Conservation (phyloP, 2,113 vertebrate genomes). For the Lichenostomus cassidix region DNA sequence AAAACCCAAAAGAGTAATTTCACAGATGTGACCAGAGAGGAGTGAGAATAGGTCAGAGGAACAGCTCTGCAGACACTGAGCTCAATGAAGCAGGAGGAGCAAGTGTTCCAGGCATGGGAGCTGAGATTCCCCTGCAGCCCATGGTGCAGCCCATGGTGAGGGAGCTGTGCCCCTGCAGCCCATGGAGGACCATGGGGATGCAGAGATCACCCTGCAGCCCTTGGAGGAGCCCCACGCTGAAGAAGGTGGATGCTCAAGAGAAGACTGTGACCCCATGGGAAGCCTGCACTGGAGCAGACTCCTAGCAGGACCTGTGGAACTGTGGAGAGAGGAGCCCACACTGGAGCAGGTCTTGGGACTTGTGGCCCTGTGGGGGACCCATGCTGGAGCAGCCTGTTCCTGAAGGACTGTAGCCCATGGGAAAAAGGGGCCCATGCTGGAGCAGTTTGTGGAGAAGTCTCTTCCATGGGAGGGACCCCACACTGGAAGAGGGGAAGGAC, state of each 20-base stretch:
- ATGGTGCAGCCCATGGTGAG: not conserved
- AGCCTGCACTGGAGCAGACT: not conserved
- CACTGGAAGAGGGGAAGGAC: not conserved
- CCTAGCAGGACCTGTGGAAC: not conserved
- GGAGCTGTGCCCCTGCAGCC: not conserved
- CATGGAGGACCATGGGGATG: accelerated
- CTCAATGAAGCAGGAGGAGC: accelerated
- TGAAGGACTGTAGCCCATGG: not conserved
- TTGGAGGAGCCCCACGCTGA: not conserved
- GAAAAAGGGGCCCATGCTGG: not conserved
- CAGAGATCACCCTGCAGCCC: not conserved
- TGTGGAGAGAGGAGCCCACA: not conserved
- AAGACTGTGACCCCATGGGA: not conserved
- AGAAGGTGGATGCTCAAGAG: not conserved
- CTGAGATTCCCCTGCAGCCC: not conserved
- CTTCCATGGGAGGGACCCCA: not conserved
- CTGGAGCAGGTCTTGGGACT: not conserved
- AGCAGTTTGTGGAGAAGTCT: not conserved
- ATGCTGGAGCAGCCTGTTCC: not conserved
- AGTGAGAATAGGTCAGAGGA: not conserved
- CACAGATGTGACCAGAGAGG: not conserved
- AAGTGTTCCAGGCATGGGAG: not conserved
- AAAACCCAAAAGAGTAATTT: not conserved
- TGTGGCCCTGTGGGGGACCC: not conserved
- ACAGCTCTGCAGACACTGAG: not conserved